Conservation (phyloP, 2,888 invertebrate genomes). For the Neoascia interrupta region DNA sequence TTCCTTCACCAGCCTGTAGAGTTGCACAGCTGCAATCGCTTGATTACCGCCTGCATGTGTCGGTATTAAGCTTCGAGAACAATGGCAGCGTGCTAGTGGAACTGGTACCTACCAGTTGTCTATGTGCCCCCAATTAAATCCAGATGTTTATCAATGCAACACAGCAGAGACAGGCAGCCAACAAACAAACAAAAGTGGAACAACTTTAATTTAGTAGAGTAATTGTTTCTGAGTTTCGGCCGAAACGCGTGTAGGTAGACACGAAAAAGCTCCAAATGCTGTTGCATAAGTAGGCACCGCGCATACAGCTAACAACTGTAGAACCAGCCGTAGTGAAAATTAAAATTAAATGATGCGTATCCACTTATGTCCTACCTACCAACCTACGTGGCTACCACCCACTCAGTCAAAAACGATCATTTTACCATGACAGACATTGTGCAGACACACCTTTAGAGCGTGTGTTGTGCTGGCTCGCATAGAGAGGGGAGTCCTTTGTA, state of each 20-base stretch:
- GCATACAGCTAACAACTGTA: no score
- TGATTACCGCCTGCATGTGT: slow-evolving; percentile 25
- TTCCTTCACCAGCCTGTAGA: slow-evolving; percentile 22
- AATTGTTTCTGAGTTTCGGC: slow-evolving; percentile 61
- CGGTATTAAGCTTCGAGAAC: slow-evolving; percentile 20
- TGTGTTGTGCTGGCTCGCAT: no score
- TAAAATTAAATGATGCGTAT: slow-evolving; percentile 69
- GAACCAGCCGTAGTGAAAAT: slow-evolving; percentile 52
- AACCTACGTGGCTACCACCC: slow-evolving; percentile 49
- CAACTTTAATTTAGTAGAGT: slow-evolving; percentile 63
- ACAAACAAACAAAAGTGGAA: slow-evolving; percentile 42
- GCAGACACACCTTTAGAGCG: slow-evolving; percentile 60
- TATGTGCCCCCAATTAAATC: slow-evolving; percentile 63
- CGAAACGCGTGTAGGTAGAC: slow-evolving; percentile 49
- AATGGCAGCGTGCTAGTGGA: no score
- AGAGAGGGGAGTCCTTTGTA: slow-evolving; percentile 58
- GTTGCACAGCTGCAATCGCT: slow-evolving; percentile 50
- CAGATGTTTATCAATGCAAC: slow-evolving; percentile 64
- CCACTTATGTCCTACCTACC: slow-evolving; percentile 62
- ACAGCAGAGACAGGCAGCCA: slow-evolving; percentile 8
- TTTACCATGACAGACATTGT: slow-evolving; percentile 66
- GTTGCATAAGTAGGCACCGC: slow-evolving; percentile 39
- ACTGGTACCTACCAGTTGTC: slow-evolving; percentile 3
- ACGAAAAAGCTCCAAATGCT: slow-evolving; percentile 28
- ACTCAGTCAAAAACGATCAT: slow-evolving; percentile 59